phyloP scores from a whole-genome alignment of 1,140 invertebrate genomes.

The Cepaea nemoralis region DNA sequence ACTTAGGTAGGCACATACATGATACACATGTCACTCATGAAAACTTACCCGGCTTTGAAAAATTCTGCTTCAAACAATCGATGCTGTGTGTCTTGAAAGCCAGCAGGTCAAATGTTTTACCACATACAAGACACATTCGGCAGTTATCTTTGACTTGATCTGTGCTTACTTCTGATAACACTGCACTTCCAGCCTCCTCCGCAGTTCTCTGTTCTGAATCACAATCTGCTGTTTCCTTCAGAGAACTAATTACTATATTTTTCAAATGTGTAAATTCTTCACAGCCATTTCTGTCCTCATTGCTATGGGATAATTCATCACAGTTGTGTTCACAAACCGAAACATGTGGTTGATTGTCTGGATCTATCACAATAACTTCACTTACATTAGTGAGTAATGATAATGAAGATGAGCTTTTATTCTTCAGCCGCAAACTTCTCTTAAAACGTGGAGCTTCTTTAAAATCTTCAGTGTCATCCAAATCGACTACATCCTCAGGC shows the following conservation, averaged over 20 bases:
- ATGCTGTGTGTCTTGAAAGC: not conserved
- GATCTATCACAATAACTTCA: conserved; percentile 1
- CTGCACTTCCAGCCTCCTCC: not conserved
- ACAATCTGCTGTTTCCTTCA: not conserved
- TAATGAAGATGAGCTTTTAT: not conserved
- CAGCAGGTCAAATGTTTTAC: not conserved
- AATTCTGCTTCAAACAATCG: not conserved
- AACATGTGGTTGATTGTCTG: not conserved
- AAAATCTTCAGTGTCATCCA: conserved; percentile 11
- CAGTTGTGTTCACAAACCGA: not conserved
- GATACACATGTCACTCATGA: no score
- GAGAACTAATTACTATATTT: not conserved
- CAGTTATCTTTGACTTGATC: not conserved
- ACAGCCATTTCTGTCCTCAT: not conserved
- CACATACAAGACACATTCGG: not conserved
- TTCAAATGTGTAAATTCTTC: not conserved
- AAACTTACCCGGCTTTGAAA: conserved; percentile 6
- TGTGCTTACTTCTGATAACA: not conserved
- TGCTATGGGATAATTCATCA: not conserved
- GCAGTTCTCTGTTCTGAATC: not conserved
- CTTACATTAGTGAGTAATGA: not conserved
- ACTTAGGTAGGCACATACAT: no score
- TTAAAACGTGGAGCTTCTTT: conserved; percentile 5
- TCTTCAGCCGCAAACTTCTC: not conserved
- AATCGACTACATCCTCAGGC: not conserved